Conservation (phyloP, 2,888 invertebrate species). For the Malachius bipustulatus region DNA sequence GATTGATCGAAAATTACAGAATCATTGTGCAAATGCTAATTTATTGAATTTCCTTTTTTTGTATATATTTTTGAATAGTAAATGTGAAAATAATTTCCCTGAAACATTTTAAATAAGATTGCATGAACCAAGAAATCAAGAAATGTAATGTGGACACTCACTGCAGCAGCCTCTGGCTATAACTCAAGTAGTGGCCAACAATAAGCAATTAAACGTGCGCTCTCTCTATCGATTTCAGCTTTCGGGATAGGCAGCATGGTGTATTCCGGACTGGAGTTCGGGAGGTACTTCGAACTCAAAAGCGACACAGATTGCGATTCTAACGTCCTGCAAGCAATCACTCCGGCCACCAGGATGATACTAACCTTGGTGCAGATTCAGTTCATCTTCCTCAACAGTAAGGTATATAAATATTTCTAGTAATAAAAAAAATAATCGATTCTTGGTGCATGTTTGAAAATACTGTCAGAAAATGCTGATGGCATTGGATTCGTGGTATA, state of each 20-base stretch:
- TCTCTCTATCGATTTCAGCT: constrained; percentile 48
- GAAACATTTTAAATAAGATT: too few relatives aligned
- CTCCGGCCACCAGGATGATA: constrained; percentile 69
- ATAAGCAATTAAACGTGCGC: constrained; percentile 48
- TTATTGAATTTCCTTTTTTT: too few relatives aligned
- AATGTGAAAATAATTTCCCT: too few relatives aligned
- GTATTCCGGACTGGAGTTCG: constrained; percentile 89
- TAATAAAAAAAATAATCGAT: too few relatives aligned
- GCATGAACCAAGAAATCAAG: too few relatives aligned
- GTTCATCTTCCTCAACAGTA: constrained; percentile 85
- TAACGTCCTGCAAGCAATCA: constrained; percentile 54
- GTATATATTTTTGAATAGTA: too few relatives aligned
- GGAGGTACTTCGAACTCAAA: constrained; percentile 87
- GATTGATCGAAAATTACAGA: too few relatives aligned
- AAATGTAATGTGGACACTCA: too few relatives aligned
- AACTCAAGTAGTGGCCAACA: constrained; percentile 40
- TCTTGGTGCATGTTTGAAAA: too few relatives aligned
- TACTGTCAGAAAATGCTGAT: constrained; percentile 2
- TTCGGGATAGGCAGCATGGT: constrained; percentile 97
- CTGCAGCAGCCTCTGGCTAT: too few relatives aligned
- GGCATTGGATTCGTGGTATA: too few relatives aligned
- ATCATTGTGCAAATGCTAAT: too few relatives aligned
- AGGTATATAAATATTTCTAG: constrained; percentile 42
- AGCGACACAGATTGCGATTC: constrained; percentile 57
- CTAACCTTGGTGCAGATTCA: constrained; percentile 85